These are phyloP conservation scores for Timema podura DNA, from an alignment of 2,888 invertebrate species.

Conservation along the genomic window DNA sequence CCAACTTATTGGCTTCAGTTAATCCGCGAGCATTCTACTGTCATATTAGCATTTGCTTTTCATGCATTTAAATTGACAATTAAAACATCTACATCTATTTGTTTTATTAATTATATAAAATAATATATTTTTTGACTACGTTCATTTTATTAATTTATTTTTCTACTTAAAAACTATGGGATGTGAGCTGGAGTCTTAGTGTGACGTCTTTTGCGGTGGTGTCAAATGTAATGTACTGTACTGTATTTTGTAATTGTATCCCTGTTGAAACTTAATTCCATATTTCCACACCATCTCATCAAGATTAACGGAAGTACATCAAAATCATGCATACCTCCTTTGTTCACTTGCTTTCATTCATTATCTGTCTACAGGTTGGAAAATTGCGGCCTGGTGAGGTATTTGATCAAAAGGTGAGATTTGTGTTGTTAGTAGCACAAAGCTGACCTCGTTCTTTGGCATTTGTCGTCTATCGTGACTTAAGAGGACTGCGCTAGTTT, in stretches of 20 bases:
- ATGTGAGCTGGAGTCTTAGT: too few species aligned
- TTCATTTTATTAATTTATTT: too few species aligned
- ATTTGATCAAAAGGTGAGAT: conserved; percentile 70
- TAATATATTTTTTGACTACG: too few species aligned
- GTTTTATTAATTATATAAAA: too few species aligned
- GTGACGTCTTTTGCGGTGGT: too few species aligned
- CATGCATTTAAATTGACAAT: too few species aligned
- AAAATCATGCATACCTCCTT: conserved; percentile 29
- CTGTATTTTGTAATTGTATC: conserved; percentile 18
- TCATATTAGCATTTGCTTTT: too few species aligned
- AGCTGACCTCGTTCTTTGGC: conserved; percentile 44
- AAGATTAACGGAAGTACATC: conserved; percentile 10
- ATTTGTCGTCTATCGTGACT: conserved; percentile 20
- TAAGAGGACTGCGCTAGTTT: too few species aligned
- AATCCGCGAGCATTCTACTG: too few species aligned
- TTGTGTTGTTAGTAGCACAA: conserved; percentile 54
- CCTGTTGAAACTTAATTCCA: conserved; percentile 16
- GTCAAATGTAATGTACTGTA: conserved; percentile 11
- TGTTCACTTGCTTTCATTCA: conserved; percentile 33
- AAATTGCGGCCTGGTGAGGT: conserved; percentile 77
- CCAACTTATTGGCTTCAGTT: too few species aligned
- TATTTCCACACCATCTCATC: conserved; percentile 15
- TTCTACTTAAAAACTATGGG: too few species aligned
- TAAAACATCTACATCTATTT: too few species aligned
- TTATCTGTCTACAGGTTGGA: conserved; percentile 59